Evolutionary conservation across 2,888 invertebrate species (phyloP).

Genomic region (Thera obeliscata): DNA sequence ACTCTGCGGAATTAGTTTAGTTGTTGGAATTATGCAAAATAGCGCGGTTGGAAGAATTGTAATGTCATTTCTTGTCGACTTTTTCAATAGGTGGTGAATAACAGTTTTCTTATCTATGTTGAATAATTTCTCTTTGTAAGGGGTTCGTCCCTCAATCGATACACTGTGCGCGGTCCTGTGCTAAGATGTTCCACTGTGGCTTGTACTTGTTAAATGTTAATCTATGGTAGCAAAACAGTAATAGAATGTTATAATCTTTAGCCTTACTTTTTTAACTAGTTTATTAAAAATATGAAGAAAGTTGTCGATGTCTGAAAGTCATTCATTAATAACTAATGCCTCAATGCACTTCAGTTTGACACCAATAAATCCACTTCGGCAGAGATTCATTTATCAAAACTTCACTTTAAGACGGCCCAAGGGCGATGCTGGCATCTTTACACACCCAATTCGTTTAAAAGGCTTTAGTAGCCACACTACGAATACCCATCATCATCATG

Average conservation of each 20-base stretch:
- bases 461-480: not conserved
- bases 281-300: not conserved
- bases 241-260: too few species aligned
- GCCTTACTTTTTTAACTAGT: too few species aligned
- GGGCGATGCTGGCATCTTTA: constrained; percentile 9
- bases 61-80: constrained; percentile 26
- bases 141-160: too few species aligned
- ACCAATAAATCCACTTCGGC: constrained; percentile 33
- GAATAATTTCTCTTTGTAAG: too few species aligned
- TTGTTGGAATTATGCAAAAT: constrained; percentile 33
- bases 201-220: too few species aligned
- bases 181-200: too few species aligned
- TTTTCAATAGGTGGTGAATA: constrained; percentile 8
- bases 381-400: constrained; percentile 29
- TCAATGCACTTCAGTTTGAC: constrained; percentile 29
- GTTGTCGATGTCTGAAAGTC: not conserved
- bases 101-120: not conserved
- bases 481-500: not conserved
- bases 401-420: constrained; percentile 16
- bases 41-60: constrained; percentile 21
- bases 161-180: too few species aligned
- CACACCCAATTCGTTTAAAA: constrained; percentile 11
- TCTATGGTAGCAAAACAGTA: too few species aligned
- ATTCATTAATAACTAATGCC: constrained; percentile 32
- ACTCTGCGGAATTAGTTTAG: constrained; percentile 26